Evolutionary conservation across 2,113 vertebrate species (phyloP), one percentile per base, ranked within the genome.

Genomic region (Mesembrinibis cayennensis): DNA sequence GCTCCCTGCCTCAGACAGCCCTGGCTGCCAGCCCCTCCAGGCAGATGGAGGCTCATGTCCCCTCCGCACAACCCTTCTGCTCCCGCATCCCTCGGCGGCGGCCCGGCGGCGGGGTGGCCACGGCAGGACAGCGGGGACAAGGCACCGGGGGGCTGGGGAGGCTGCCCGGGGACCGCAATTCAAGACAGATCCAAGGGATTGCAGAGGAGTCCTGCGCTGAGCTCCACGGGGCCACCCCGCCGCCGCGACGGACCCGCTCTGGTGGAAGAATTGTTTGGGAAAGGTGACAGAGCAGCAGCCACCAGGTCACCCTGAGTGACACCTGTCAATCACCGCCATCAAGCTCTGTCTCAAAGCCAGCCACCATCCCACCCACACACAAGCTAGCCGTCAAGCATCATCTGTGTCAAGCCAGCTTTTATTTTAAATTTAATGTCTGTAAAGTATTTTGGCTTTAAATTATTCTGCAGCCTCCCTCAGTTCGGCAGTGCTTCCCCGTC

Each of bases 361-460:
- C 34, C 0, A 0, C 70, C 36, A 7, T 11, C 74, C 63, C 58
- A 26, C 29, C 26, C 62, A 16, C 56, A 36, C 32, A 4, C 73
- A n/a, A 90, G 22, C 86, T 9, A n/a, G 61, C 92, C 80, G 52
- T 61, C 89, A 59, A 67, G 76, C 80, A 32, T 30, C 32, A 1
- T 34, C 63, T 42, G 55, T 26, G 42, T n/a, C 90, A 74, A 36
- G 52, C 38, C 44, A 56, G 73, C 19, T 83, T 91, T 90, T 56
- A 29, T 36, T 87, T 79, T 56, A 74, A 87, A 87, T 86, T 23
- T 76, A 72, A 82, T 3, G 91, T 15, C 93, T 77, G 73, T 59
- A 30, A 85, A 96, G 87, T 42, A 63, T 96, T 88, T 63, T 88
- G 87, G 83, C 89, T 97, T 97, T 97, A 93, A 97, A 97, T 97